Conservation (phyloP, 2,888 invertebrate species). For the Strigamia transsilvanica region DNA sequence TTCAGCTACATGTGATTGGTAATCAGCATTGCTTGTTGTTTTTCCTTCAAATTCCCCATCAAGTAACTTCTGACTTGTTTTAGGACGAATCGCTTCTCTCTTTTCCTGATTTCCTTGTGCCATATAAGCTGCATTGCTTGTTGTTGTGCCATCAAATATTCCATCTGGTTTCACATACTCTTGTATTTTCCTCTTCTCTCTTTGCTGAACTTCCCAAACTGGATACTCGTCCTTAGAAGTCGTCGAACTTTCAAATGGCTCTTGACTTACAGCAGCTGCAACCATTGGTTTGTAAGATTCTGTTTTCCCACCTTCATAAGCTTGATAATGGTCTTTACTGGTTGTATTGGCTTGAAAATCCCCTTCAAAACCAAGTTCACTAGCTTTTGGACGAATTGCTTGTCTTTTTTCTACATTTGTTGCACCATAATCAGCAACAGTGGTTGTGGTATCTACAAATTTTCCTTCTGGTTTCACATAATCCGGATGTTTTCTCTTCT, state of each 20-base stretch:
- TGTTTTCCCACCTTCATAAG: neutral
- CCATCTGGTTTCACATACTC: conserved; percentile 48
- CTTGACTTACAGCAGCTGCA: neutral
- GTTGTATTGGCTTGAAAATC: conserved; percentile 46
- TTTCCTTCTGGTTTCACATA: neutral
- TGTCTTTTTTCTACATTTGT: neutral
- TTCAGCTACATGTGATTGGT: neutral
- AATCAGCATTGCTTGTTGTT: neutral
- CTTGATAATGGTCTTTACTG: no score
- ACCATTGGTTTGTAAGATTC: neutral
- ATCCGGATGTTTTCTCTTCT: neutral
- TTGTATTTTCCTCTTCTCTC: conserved; percentile 4
- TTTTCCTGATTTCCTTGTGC: neutral
- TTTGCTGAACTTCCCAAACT: conserved; percentile 27
- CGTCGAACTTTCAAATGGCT: conserved; percentile 19
- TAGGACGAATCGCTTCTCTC: conserved; percentile 9
- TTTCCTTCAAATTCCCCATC: conserved; percentile 18
- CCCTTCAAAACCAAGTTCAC: neutral
- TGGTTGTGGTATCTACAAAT: neutral
- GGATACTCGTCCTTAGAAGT: conserved; percentile 40
- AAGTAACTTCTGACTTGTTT: neutral
- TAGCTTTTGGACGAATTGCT: neutral
- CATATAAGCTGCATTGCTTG: conserved; percentile 57
- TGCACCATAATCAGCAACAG: neutral
- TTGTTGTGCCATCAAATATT: conserved; percentile 1